Evolutionary conservation across 2,888 invertebrate genomes (phyloP).

Genomic region (Pedicia rivosa): DNA sequence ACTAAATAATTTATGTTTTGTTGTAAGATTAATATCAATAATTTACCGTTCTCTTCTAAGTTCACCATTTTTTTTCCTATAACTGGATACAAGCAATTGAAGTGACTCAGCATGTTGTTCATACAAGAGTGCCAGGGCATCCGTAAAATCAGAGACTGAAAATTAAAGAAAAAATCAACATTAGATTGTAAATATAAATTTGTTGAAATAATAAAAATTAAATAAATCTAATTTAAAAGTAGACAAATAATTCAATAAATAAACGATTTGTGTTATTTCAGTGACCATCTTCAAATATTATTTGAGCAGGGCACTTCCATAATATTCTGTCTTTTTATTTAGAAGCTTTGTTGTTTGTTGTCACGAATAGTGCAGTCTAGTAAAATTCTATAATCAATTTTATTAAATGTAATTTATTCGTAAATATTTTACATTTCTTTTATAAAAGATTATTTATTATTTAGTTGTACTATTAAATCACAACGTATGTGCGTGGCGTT

Average conservation of each 20-base stretch:
- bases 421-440: too few relatives aligned
- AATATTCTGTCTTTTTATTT: too few relatives aligned
- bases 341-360: too few relatives aligned
- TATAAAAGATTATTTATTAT: too few relatives aligned
- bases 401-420: too few relatives aligned
- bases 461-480: too few relatives aligned
- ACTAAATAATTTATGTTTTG: background rate
- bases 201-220: background rate
- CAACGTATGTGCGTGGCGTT: too few relatives aligned
- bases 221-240: background rate
- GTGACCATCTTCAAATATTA: too few relatives aligned
- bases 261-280: too few relatives aligned
- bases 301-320: too few relatives aligned
- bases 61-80: conserved; percentile 71
- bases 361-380: too few relatives aligned
- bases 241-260: background rate
- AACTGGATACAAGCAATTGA: conserved; percentile 71
- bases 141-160: conserved; percentile 83
- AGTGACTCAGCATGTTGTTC: conserved; percentile 79
- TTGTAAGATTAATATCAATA: conserved; percentile 1
- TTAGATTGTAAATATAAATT: background rate
- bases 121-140: conserved; percentile 75
- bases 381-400: too few relatives aligned
- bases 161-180: conserved; percentile 7
- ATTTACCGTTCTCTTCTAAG: conserved; percentile 69